Conservation (phyloP, 2,797 vertebrate genomes). For the Paguma larvata region DNA sequence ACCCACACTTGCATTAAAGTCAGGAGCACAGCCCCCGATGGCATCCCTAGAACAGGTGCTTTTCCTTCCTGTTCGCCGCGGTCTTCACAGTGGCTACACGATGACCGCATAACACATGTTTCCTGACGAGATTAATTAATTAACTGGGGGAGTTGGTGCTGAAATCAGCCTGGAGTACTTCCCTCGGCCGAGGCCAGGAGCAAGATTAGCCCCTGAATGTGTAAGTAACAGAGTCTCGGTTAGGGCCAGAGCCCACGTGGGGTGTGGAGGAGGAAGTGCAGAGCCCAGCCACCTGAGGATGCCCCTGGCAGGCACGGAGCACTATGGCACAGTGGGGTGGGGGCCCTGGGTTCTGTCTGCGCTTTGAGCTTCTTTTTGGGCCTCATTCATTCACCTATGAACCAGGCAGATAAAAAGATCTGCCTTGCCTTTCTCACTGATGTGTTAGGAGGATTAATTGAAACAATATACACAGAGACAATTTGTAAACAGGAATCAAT, state of each 20-base stretch:
- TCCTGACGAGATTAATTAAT: slow-evolving; percentile 3
- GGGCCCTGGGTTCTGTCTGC: neutral
- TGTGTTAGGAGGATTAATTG: neutral
- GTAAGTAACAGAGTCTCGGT: neutral
- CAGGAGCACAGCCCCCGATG: neutral
- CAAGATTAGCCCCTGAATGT: neutral
- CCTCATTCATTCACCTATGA: neutral
- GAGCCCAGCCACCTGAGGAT: rapidly evolving
- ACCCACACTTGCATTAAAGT: rapidly evolving
- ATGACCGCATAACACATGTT: neutral
- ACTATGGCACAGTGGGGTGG: rapidly evolving
- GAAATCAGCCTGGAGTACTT: neutral
- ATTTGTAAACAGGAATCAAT: slow-evolving; percentile 53
- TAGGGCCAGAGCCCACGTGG: rapidly evolving
- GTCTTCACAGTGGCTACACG: neutral
- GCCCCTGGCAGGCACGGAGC: rapidly evolving
- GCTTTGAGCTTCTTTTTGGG: neutral
- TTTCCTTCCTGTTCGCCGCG: neutral
- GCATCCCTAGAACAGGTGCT: neutral
- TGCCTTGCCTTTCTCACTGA: slow-evolving; percentile 1
- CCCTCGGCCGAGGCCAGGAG: neutral
- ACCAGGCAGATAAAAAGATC: neutral
- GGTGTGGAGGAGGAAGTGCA: neutral
- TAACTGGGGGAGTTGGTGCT: neutral
- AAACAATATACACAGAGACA: neutral